Evolutionary conservation across 2,113 vertebrate genomes (phyloP), one percentile per base, ranked within the genome.

Genomic region (Dendropsophus ebraccatus): DNA sequence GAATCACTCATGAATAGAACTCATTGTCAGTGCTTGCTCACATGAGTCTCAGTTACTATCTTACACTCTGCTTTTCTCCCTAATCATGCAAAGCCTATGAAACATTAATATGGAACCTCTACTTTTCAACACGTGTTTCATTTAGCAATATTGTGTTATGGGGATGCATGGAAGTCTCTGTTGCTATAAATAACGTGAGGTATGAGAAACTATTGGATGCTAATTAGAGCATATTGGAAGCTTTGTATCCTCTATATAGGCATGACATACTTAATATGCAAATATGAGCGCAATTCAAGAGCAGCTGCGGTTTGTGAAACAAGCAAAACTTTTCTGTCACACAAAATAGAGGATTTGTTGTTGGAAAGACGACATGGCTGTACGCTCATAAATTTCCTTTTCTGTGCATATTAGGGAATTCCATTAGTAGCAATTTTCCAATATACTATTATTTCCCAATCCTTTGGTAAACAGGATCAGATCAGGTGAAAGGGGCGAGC

Each of bases 211-310:
- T 52, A 45, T 80, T 58, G 54, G 16, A 56, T 58, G 50, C 10
- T 80, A 35, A 30, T 72, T 60, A 19, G 7, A 87, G 32, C n/a
- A 52, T 47, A 49, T 41, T 73, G 28, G 13, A 73, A 49, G 78
- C 30, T 50, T 70, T 87, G 52, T 74, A 62, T 87, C 52, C 28
- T 41, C 17, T 54, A 32, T 54, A 74, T 35, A 50, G 67, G 45
- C 85, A 73, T 74, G 78, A 52, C 77, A 74, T 74, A 28, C n/a
- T 86, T 81, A 81, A 74, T 87, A 87, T 81, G 78, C 78, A 81
- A 81, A 81, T 73, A 73, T 73, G 50, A 73, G 25, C 28, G 23
- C 50, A 28, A 80, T 81, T 21, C 84, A 32, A 65, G 32, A 86
- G 25, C 77, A 87, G 52, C 85, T 81, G 85, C 85, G 65, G 77